A percentile compares a stretch with the other conserved stretches of the same genome.
Evolutionary conservation across 2,888 invertebrate genomes (phyloP).

Genomic region (Mylabris sibirica): DNA sequence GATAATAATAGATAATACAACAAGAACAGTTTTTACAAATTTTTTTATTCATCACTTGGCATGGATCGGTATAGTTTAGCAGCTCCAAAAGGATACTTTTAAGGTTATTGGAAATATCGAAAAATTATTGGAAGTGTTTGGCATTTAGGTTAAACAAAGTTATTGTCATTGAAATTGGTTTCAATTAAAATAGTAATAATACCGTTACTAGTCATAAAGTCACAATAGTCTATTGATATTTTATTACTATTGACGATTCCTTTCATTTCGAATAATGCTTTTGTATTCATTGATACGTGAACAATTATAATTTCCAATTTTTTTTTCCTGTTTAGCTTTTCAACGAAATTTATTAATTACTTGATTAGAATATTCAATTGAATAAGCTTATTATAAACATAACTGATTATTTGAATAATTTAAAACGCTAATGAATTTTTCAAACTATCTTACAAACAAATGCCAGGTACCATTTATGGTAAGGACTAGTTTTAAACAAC

Average conservation of each 20-base stretch:
- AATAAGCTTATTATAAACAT: too few relatives aligned
- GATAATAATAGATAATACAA: too few relatives aligned
- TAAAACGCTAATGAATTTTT: neutral
- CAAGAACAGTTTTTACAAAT: too few relatives aligned
- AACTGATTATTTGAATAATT: slow-evolving; percentile 3
- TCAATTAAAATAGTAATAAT: neutral
- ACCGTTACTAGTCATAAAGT: slow-evolving; percentile 3
- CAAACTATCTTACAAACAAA: neutral
- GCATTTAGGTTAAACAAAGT: neutral
- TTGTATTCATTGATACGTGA: neutral
- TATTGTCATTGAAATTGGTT: neutral
- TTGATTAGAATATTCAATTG: too few relatives aligned
- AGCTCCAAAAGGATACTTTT: too few relatives aligned
- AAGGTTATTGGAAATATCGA: neutral
- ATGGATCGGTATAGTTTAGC: too few relatives aligned
- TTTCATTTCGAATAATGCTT: neutral
- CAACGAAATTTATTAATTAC: too few relatives aligned
- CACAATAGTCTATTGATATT: slow-evolving; percentile 7
- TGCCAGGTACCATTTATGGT: neutral
- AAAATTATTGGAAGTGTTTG: neutral
- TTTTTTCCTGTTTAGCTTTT: too few relatives aligned
- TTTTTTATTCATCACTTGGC: too few relatives aligned
- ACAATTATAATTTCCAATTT: neutral
- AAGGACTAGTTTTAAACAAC: neutral
- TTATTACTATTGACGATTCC: slow-evolving; percentile 5